Conservation (phyloP, 2,113 vertebrate species). For the Mustela nigripes region DNA sequence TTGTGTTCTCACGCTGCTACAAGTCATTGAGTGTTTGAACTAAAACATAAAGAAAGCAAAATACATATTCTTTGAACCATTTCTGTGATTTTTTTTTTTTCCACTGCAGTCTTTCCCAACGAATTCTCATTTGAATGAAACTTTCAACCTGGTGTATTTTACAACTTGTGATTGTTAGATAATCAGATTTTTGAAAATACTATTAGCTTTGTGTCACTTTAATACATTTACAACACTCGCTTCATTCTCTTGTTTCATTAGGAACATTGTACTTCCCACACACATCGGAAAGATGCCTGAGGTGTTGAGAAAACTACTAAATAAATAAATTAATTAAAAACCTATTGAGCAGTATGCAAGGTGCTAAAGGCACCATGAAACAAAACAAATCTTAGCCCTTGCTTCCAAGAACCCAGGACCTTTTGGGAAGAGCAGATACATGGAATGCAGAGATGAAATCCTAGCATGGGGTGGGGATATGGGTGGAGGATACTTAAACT, state of each 20-base stretch:
- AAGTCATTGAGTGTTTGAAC: not conserved
- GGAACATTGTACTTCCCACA: not conserved
- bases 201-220: not conserved
- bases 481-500: not conserved
- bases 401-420: not conserved
- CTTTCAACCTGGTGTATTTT: not conserved
- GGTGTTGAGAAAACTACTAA: not conserved
- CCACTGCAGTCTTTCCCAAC: not conserved
- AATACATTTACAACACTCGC: not conserved
- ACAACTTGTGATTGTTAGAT: not conserved
- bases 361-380: not conserved
- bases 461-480: too few relatives aligned
- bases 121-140: not conserved
- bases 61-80: not conserved
- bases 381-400: not conserved
- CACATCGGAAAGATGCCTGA: not conserved
- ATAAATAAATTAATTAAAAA: not conserved
- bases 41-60: not conserved
- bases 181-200: constrained; percentile 11
- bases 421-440: not conserved
- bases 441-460: not conserved
- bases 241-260: not conserved
- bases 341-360: not conserved
- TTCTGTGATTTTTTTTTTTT: not conserved
- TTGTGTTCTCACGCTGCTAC: not conserved